A percentile compares a stretch with the other conserved stretches of the same genome.
phyloP scores from a whole-genome alignment of 2,113 vertebrate species.

The Ammodramus savannarum region DNA sequence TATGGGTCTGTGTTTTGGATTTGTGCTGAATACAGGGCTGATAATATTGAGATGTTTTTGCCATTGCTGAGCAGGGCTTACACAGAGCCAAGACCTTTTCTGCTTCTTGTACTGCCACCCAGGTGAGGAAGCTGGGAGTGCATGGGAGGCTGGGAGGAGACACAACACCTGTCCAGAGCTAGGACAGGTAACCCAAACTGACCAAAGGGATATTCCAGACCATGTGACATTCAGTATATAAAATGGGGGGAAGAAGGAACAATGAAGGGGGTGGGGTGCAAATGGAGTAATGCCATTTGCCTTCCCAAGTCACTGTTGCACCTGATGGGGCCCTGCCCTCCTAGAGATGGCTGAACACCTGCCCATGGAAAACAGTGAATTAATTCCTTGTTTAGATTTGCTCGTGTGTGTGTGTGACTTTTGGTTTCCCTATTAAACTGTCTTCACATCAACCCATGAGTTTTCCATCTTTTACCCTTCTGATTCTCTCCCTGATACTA shows the following conservation, averaged over 20 bases:
- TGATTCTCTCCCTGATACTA: background rate
- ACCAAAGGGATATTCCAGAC: background rate
- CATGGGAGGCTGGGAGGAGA: background rate
- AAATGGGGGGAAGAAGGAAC: background rate
- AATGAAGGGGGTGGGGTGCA: too few species aligned
- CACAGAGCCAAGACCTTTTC: background rate
- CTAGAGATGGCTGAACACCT: background rate
- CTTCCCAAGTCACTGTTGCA: background rate
- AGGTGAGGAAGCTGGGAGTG: background rate
- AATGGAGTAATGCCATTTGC: background rate
- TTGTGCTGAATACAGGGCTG: background rate
- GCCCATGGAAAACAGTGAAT: background rate
- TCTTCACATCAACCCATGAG: background rate
- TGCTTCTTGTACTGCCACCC: accelerated
- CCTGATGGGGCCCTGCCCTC: background rate
- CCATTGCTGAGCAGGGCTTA: background rate
- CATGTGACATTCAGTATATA: background rate
- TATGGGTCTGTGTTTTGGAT: background rate
- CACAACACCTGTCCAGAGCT: background rate
- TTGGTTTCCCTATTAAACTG: background rate
- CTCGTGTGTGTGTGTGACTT: background rate
- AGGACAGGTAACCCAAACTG: background rate
- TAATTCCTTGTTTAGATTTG: background rate
- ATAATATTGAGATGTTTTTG: accelerated
- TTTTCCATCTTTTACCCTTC: background rate